Evolutionary conservation across 2,888 invertebrate genomes (phyloP).

Genomic region (Mythimna impura): DNA sequence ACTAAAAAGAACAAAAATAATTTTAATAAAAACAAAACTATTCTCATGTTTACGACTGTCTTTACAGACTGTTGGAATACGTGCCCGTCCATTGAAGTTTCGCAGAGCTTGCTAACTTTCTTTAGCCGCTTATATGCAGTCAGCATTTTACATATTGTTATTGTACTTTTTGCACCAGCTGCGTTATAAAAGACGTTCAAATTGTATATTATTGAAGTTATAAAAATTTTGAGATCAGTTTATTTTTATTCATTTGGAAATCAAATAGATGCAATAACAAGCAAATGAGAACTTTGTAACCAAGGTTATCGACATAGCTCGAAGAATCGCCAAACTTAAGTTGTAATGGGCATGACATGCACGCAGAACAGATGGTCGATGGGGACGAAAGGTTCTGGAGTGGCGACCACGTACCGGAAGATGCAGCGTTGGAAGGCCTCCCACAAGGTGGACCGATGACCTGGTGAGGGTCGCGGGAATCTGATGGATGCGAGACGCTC

Average conservation of each 20-base stretch:
- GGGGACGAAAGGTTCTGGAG: too few species aligned
- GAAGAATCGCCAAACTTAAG: too few species aligned
- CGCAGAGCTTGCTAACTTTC: slow-evolving; percentile 42
- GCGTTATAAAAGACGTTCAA: slow-evolving; percentile 43
- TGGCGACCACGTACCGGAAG: too few species aligned
- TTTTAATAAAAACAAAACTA: slow-evolving; percentile 24
- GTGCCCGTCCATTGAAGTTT: slow-evolving; percentile 42
- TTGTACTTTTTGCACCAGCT: slow-evolving; percentile 32
- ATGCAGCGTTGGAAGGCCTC: too few species aligned
- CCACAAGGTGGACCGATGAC: too few species aligned
- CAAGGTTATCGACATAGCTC: too few species aligned
- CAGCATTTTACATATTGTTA: slow-evolving; percentile 58
- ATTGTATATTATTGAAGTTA: slow-evolving; percentile 39
- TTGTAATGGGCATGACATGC: too few species aligned
- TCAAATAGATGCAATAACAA: too few species aligned
- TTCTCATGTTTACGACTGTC: slow-evolving; percentile 32
- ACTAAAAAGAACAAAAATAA: neutral
- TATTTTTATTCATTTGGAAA: neutral
- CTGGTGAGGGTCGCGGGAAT: too few species aligned
- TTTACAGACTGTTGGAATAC: slow-evolving; percentile 44
- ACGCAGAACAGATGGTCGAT: too few species aligned
- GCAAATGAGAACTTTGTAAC: too few species aligned
- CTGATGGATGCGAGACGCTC: too few species aligned
- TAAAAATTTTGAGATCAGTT: slow-evolving; percentile 1
- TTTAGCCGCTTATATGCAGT: slow-evolving; percentile 44